phyloP scores from a whole-genome alignment of 2,113 vertebrate genomes.

The Columbina picui region DNA sequence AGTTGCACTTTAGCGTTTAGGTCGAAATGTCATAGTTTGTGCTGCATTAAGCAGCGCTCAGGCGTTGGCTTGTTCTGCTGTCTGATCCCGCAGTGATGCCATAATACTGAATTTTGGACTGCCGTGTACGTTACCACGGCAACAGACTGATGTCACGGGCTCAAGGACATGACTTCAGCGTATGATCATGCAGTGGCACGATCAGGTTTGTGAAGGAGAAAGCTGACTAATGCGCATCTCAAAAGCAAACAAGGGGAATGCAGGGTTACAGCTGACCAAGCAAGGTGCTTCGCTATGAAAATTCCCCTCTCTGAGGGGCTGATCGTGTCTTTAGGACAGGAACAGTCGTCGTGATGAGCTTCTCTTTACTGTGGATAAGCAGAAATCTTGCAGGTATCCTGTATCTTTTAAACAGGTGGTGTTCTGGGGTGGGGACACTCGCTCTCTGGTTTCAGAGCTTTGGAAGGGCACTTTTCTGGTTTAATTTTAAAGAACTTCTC shows the following conservation, averaged over 20 bases:
- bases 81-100: slow-evolving; percentile 62
- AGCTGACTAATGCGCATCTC: slow-evolving; percentile 52
- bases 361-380: neutral
- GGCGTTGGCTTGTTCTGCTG: slow-evolving; percentile 14
- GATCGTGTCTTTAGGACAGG: neutral
- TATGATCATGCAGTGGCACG: slow-evolving; percentile 56
- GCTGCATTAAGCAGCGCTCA: slow-evolving; percentile 27
- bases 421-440: neutral
- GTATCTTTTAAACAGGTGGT: slow-evolving; percentile 13
- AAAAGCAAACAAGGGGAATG: slow-evolving; percentile 25
- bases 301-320: neutral
- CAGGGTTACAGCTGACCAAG: slow-evolving; percentile 11
- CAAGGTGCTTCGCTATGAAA: neutral
- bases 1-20: neutral
- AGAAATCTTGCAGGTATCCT: slow-evolving; percentile 1
- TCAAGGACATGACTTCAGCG: slow-evolving; percentile 71
- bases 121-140: slow-evolving; percentile 58
- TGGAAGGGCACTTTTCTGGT: neutral
- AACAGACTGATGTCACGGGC: slow-evolving; percentile 74
- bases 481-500: neutral
- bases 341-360: slow-evolving; percentile 19
- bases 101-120: slow-evolving; percentile 61
- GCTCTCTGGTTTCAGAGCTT: neutral
- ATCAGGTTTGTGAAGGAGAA: slow-evolving; percentile 40
- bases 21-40: neutral